A percentile compares a stretch with the other conserved stretches of the same genome.
Conservation (phyloP, 2,113 vertebrate genomes). For the Orycteropus afer region DNA sequence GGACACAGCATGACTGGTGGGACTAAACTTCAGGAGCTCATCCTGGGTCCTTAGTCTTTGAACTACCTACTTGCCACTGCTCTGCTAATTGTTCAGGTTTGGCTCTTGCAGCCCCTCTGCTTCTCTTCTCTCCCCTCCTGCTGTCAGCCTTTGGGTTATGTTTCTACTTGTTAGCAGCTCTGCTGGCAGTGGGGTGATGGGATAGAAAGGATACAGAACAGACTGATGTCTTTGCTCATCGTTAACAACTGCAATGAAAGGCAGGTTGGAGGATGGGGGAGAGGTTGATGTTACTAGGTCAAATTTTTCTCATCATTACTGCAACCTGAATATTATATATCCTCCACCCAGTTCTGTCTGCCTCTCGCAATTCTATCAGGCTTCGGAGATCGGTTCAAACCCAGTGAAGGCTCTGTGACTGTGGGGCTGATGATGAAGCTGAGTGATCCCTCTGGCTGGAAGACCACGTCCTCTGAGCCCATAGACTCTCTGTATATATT, state of each 20-base stretch:
- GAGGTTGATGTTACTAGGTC: not conserved
- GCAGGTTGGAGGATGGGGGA: not conserved
- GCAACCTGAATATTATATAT: not conserved
- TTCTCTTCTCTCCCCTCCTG: not conserved
- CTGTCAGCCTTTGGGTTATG: not conserved
- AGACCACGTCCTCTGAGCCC: not conserved
- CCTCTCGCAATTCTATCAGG: not conserved
- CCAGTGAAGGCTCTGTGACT: not conserved
- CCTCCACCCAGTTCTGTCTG: not conserved
- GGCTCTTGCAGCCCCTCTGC: not conserved
- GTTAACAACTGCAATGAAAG: not conserved
- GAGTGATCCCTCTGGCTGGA: not conserved
- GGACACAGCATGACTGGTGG: not conserved
- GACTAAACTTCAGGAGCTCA: not conserved
- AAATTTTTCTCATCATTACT: not conserved
- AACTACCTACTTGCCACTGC: not conserved
- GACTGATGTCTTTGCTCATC: not conserved
- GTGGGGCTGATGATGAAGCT: not conserved
- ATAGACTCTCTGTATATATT: not conserved
- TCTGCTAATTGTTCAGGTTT: fast-evolving
- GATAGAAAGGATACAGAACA: not conserved
- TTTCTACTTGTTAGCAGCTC: not conserved
- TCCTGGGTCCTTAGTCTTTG: not conserved
- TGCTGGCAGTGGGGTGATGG: not conserved
- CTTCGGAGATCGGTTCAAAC: not conserved